A percentile compares a stretch with the other conserved stretches of the same genome.
phyloP scores from a whole-genome alignment of 2,797 vertebrate genomes.

The Muscicapa striata region DNA sequence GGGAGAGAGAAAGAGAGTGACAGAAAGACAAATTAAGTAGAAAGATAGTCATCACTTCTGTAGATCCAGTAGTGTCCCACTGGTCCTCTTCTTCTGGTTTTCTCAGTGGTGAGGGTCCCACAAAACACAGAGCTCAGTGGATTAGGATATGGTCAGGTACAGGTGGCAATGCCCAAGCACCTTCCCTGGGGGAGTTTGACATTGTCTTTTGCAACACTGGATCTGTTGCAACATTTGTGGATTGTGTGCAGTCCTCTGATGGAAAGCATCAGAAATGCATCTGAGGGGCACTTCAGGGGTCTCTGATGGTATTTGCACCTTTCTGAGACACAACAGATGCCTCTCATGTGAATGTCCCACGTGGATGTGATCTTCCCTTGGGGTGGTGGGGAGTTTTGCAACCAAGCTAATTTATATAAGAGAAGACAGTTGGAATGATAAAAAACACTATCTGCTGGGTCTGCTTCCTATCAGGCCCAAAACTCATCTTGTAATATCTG shows the following conservation, averaged over 20 bases:
- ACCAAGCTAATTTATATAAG: background rate
- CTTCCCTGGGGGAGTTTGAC: too few species aligned
- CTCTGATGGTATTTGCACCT: background rate
- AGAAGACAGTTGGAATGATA: background rate
- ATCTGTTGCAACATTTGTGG: background rate
- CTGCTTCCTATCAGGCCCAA: background rate
- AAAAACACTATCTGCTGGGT: background rate
- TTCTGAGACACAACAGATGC: background rate
- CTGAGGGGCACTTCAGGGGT: background rate
- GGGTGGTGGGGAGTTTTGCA: background rate
- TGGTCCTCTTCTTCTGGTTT: background rate
- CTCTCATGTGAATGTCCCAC: too few species aligned
- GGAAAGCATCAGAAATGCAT: background rate
- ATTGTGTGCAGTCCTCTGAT: background rate
- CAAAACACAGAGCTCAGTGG: background rate
- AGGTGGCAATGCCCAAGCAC: background rate
- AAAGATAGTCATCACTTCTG: background rate
- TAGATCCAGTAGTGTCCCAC: background rate
- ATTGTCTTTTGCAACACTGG: background rate
- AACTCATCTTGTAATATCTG: background rate
- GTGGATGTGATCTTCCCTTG: background rate
- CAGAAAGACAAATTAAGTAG: background rate
- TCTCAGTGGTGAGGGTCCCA: background rate
- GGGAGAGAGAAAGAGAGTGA: background rate
- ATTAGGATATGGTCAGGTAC: background rate